phyloP scores from a whole-genome alignment of 2,113 vertebrate genomes.

The Monarcha castaneiventris region DNA sequence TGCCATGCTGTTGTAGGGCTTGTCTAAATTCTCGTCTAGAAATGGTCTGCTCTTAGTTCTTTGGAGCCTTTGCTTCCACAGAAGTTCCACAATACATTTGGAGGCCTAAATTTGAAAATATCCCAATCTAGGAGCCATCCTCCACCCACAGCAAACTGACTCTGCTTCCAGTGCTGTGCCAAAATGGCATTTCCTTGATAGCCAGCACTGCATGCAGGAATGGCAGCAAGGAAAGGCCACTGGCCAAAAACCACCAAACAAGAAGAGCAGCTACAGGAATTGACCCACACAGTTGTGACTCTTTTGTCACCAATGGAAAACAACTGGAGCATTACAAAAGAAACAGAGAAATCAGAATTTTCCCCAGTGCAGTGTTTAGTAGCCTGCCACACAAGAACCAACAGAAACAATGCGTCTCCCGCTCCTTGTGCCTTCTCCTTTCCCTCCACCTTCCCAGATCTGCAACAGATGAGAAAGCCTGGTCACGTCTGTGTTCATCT shows the following conservation, averaged over 20 bases:
- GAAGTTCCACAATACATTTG: slow-evolving; percentile 2
- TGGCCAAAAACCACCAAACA: neutral
- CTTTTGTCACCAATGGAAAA: neutral
- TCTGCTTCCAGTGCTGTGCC: neutral
- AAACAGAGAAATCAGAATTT: neutral
- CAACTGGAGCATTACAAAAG: neutral
- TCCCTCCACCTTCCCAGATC: neutral
- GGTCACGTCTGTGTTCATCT: neutral
- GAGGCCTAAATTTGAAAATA: slow-evolving; percentile 7
- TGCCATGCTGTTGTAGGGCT: neutral
- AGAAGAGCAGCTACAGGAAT: neutral
- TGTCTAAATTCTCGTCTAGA: slow-evolving; percentile 33
- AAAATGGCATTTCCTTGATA: neutral
- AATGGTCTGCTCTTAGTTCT: neutral
- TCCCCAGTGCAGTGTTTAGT: neutral
- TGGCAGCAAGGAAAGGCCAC: neutral
- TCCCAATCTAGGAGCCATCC: neutral
- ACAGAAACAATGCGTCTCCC: neutral
- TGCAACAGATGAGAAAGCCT: neutral
- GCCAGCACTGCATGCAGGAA: neutral
- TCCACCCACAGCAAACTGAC: neutral
- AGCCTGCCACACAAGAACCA: neutral
- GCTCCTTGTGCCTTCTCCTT: neutral
- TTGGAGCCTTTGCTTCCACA: slow-evolving; percentile 24
- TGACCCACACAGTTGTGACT: neutral